Evolutionary conservation across 2,797 vertebrate genomes (phyloP), one percentile per base, ranked within the genome.

Genomic region (Poecilia gillii): DNA sequence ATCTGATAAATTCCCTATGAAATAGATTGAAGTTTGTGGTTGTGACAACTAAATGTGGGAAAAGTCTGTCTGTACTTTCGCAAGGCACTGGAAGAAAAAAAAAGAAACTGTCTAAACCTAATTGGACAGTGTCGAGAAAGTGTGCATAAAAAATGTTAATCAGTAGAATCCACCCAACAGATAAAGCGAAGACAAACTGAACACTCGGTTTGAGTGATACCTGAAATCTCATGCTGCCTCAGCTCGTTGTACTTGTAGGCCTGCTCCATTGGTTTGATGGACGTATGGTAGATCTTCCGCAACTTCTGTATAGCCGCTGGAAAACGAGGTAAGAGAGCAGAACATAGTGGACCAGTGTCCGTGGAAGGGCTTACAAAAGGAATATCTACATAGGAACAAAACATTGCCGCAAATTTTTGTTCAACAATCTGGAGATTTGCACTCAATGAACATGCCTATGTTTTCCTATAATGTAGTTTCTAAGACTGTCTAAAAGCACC

Each of bases 191-290:
- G 64, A 41, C 75, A 79, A 79, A 81, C 75, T 57, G 77, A 75
- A 81, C 74, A 53, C 47, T 0, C 0, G 28, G 66, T 66, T 28
- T 18, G 4, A 25, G 49, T 16, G 28, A 28, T 97, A 99, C 99
- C 98, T 96, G 98, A 99, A 93, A 99, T 98, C 93, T 99, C 99
- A 0, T 99, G 98, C 92, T 99, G 98, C 85, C 99, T 96, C 88
- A 99, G 96, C 92, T 99, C 98, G 0, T 98, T 99, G 96, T 99
- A 99, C 91, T 97, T 99, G 94, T 99, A 99, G 79, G 98, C 98
- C 93, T 99, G 97, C 84, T 99, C 99, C 96, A 99, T 94, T 53
- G 99, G 99, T 90, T 96, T 98, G 95, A 99, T 99, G 92, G 98
- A 96, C 0, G 96, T 90, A 82, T 99, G 98, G 92, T 99, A 99